A percentile compares a stretch with the other conserved stretches of the same genome.
Evolutionary conservation across 2,888 invertebrate genomes (phyloP).

Genomic region (Hetaerina titia): DNA sequence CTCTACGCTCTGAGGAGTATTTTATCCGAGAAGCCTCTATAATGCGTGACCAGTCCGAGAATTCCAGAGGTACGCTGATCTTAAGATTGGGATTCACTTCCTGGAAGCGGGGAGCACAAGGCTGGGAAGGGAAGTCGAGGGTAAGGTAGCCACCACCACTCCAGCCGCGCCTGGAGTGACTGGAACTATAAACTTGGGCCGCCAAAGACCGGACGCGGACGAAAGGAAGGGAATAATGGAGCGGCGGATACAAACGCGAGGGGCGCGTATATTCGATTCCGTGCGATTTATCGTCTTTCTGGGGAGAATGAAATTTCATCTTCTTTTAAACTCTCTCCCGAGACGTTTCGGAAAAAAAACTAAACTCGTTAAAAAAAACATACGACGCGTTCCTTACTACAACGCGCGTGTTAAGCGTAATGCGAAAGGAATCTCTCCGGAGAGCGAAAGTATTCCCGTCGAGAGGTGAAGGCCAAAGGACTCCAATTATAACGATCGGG

Average conservation of each 20-base stretch:
- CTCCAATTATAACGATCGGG: too few relatives aligned
- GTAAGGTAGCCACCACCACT: background rate
- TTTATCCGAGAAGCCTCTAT: background rate
- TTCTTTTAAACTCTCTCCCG: background rate
- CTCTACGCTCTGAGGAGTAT: background rate
- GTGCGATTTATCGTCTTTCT: background rate
- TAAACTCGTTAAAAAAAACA: too few relatives aligned
- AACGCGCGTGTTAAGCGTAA: background rate
- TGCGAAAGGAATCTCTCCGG: background rate
- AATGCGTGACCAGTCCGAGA: conserved; percentile 3
- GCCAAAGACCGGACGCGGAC: background rate
- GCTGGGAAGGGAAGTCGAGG: background rate
- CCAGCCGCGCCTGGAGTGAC: background rate
- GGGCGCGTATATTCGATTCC: background rate
- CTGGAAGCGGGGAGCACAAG: background rate
- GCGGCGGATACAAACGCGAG: background rate
- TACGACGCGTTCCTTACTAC: background rate
- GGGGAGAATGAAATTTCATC: background rate
- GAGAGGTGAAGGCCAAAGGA: background rate
- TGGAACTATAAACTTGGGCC: background rate
- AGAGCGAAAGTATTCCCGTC: background rate
- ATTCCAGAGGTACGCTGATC: background rate
- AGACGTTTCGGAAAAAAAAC: too few relatives aligned
- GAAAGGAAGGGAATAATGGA: background rate
- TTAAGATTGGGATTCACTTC: conserved; percentile 20